Conservation (phyloP, 2,888 invertebrate genomes). For the Chrysina gloriosa region DNA sequence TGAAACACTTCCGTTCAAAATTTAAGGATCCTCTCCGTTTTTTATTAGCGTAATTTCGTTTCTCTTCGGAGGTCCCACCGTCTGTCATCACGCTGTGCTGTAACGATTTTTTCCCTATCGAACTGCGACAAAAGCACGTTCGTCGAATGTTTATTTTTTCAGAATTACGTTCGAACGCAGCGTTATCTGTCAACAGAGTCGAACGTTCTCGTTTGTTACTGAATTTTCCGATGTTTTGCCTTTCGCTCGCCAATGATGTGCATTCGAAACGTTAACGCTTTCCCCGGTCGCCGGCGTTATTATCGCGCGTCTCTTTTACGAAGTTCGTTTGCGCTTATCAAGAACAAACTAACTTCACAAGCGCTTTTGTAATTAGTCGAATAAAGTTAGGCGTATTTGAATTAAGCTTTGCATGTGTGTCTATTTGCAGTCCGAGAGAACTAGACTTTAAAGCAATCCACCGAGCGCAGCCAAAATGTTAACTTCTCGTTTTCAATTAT, state of each 20-base stretch:
- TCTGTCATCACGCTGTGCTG: background rate
- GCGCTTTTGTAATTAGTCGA: background rate
- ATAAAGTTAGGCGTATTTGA: background rate
- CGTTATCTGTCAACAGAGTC: background rate
- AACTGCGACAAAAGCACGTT: background rate
- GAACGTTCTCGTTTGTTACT: background rate
- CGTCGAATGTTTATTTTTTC: background rate
- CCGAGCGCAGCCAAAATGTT: too few species aligned
- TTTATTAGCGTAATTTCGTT: too few species aligned
- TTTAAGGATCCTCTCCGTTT: too few species aligned
- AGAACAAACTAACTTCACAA: too few species aligned
- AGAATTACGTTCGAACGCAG: background rate
- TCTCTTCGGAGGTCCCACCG: too few species aligned
- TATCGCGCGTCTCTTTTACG: background rate
- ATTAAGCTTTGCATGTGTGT: too few species aligned
- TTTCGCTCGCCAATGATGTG: background rate
- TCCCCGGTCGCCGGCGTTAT: background rate
- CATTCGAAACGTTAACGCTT: background rate
- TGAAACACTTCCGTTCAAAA: too few species aligned
- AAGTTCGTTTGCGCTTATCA: too few species aligned
- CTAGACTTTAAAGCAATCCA: too few species aligned
- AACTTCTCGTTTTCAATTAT: too few species aligned
- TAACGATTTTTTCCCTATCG: background rate
- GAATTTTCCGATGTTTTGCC: background rate
- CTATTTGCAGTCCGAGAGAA: too few species aligned